A percentile compares a stretch with the other conserved stretches of the same genome.
Conservation (phyloP, 2,888 invertebrate genomes). For the Dendrolimus pini region DNA sequence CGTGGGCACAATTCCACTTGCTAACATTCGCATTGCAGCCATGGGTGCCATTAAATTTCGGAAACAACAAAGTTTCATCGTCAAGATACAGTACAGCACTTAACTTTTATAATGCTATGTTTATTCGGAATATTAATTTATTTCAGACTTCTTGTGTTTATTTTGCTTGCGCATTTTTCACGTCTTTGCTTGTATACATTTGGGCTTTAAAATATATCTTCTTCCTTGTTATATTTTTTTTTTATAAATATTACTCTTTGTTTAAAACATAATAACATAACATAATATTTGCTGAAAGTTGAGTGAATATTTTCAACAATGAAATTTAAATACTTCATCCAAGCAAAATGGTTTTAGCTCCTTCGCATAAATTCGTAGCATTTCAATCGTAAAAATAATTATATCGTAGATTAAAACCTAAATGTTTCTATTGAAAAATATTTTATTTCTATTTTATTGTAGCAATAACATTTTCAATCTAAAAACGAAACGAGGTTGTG, state of each 20-base stretch:
- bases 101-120: not conserved
- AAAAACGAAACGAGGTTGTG: not conserved
- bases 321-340: not conserved
- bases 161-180: not conserved
- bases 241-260: too few relatives aligned
- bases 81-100: not conserved
- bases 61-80: conserved; percentile 41
- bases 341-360: not conserved
- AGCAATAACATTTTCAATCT: not conserved
- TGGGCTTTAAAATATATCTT: too few relatives aligned
- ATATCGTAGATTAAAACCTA: conserved; percentile 3
- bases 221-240: too few relatives aligned
- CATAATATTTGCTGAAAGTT: too few relatives aligned
- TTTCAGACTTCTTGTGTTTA: not conserved
- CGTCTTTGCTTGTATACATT: too few relatives aligned
- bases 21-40: conserved; percentile 60
- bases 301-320: too few relatives aligned
- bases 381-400: conserved; percentile 9
- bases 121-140: not conserved
- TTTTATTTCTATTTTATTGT: not conserved
- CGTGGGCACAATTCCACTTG: conserved; percentile 53
- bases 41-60: conserved; percentile 65
- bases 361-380: conserved; percentile 2
- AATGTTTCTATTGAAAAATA: not conserved
- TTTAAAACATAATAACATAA: too few relatives aligned